These are phyloP conservation scores for Netelia fuscicornis DNA, from an alignment of 2,888 invertebrate genomes.

Conservation along the genomic window DNA sequence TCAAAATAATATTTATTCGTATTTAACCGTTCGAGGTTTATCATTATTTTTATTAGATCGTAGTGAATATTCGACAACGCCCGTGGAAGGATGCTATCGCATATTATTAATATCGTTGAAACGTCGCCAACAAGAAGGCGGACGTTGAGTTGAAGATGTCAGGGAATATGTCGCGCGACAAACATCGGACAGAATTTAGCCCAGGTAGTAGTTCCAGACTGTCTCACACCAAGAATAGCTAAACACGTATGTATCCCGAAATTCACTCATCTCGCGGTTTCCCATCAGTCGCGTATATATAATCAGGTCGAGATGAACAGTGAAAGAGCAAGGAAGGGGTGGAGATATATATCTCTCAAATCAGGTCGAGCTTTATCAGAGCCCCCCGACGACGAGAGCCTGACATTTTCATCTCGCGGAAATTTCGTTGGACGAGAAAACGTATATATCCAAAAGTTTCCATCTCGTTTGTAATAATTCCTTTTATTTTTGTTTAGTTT, in stretches of 20 bases:
- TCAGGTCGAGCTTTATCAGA: conserved; percentile 5
- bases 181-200: conserved; percentile 48
- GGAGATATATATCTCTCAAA: conserved; percentile 15
- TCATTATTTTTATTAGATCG: neutral
- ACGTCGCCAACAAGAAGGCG: conserved; percentile 52
- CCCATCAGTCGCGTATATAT: conserved; percentile 22
- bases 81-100: neutral
- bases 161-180: conserved; percentile 3
- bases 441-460: neutral
- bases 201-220: conserved; percentile 26
- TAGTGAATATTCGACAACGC: neutral
- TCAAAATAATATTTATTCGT: neutral
- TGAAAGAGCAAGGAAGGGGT: neutral
- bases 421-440: neutral
- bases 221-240: conserved; percentile 49
- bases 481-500: neutral
- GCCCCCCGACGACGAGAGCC: conserved; percentile 16
- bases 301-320: conserved; percentile 5
- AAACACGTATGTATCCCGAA: conserved; percentile 48
- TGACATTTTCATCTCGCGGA: conserved; percentile 48
- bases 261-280: conserved; percentile 54
- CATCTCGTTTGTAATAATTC: no score
- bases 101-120: conserved; percentile 12
- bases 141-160: conserved; percentile 46
- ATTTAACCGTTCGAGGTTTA: neutral